A percentile compares a stretch with the other conserved stretches of the same genome.
phyloP scores from a whole-genome alignment of 2,113 vertebrate species.

The Calidris pugnax region DNA sequence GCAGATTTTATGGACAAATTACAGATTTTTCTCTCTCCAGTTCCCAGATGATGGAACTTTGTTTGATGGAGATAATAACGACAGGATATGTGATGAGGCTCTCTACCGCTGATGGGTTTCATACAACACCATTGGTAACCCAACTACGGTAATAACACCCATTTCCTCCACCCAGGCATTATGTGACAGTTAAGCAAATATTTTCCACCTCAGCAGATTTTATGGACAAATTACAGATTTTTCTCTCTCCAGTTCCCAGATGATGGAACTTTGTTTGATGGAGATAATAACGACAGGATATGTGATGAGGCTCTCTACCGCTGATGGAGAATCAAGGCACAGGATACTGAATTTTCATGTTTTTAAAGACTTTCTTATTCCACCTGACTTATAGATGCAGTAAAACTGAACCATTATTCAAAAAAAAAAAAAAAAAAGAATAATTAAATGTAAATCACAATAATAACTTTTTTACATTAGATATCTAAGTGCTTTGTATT shows the following conservation, averaged over 20 bases:
- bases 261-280: background rate
- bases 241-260: background rate
- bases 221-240: background rate
- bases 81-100: background rate
- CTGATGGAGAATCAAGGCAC: background rate
- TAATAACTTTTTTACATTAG: background rate
- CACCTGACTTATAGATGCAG: background rate
- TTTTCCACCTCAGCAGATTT: background rate
- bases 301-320: background rate
- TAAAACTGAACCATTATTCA: background rate
- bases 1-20: background rate
- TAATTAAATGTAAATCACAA: background rate
- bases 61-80: background rate
- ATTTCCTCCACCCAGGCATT: background rate
- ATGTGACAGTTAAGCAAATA: background rate
- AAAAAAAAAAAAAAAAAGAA: background rate
- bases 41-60: background rate
- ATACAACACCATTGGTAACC: fast-evolving
- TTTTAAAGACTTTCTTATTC: background rate
- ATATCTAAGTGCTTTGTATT: background rate
- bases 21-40: background rate
- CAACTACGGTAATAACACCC: background rate
- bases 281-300: background rate
- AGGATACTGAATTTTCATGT: fast-evolving
- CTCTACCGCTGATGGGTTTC: background rate